Percentiles rank a stretch among this genome's conserved stretches.
Evolutionary conservation across 2,113 vertebrate genomes (phyloP).

Genomic region (Sigmodon hispidus): DNA sequence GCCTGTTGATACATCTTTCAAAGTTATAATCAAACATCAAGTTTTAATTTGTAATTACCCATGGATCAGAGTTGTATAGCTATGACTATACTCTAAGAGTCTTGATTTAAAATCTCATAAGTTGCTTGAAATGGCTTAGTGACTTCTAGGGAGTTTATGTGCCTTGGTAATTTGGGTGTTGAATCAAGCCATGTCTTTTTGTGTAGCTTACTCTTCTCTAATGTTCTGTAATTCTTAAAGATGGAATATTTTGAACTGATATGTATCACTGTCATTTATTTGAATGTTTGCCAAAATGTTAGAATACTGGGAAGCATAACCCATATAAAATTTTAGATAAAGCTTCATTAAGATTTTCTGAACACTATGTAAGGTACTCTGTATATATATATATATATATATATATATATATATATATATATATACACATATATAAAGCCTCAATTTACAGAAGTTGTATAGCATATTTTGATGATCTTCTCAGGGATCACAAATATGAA

Average conservation of each 20-base stretch:
- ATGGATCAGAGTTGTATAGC: not conserved
- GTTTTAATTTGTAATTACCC: not conserved
- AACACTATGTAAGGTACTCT: not conserved
- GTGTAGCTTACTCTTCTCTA: not conserved
- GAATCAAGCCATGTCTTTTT: not conserved
- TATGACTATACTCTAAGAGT: not conserved
- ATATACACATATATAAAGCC: too few species aligned
- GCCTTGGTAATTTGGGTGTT: not conserved
- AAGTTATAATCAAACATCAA: not conserved
- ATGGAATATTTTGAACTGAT: not conserved
- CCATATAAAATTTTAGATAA: not conserved
- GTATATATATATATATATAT: too few species aligned
- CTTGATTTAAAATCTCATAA: not conserved
- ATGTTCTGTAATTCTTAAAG: not conserved
- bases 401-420: too few species aligned
- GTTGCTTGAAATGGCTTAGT: not conserved
- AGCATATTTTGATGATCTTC: not conserved
- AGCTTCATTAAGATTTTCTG: not conserved
- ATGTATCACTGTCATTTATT: not conserved
- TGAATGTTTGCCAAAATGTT: not conserved
- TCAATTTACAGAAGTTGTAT: not conserved
- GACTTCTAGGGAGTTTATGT: not conserved
- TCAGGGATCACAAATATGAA: not conserved
- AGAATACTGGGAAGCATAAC: not conserved
- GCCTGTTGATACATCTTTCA: conserved; percentile 1